Percentiles rank a stretch among this genome's conserved stretches.
These are phyloP conservation scores for Cathartes aura DNA, from an alignment of 2,113 vertebrate species.

Conservation along the genomic window DNA sequence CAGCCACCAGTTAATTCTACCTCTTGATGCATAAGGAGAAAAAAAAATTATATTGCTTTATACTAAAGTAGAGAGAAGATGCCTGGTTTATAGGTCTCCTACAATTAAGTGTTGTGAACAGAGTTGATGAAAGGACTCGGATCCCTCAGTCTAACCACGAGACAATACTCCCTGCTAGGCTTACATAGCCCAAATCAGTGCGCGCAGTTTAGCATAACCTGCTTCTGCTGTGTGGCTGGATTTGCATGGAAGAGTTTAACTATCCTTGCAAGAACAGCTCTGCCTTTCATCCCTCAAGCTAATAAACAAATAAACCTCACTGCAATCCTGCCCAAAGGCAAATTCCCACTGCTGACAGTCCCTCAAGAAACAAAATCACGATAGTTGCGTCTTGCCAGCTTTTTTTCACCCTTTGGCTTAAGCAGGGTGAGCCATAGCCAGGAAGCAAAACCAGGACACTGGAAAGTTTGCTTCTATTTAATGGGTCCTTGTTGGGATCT, in stretches of 20 bases:
- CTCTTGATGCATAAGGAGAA: neutral
- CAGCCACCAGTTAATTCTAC: neutral
- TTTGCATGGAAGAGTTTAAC: neutral
- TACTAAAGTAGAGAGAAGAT: neutral
- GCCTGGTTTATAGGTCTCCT: neutral
- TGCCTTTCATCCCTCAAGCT: neutral
- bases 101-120: neutral
- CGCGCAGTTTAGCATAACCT: neutral
- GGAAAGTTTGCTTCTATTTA: neutral
- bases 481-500: neutral
- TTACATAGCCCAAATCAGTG: neutral
- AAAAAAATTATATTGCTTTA: neutral
- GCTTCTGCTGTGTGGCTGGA: neutral
- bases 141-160: neutral
- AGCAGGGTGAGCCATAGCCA: neutral
- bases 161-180: neutral
- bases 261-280: neutral
- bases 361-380: neutral
- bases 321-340: neutral
- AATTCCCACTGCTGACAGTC: neutral
- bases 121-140: neutral
- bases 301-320: neutral
- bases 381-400: neutral
- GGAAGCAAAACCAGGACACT: neutral
- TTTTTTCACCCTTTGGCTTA: neutral